Evolutionary conservation across 2,888 invertebrate genomes (phyloP).

Genomic region (Cataglyphis albicans): DNA sequence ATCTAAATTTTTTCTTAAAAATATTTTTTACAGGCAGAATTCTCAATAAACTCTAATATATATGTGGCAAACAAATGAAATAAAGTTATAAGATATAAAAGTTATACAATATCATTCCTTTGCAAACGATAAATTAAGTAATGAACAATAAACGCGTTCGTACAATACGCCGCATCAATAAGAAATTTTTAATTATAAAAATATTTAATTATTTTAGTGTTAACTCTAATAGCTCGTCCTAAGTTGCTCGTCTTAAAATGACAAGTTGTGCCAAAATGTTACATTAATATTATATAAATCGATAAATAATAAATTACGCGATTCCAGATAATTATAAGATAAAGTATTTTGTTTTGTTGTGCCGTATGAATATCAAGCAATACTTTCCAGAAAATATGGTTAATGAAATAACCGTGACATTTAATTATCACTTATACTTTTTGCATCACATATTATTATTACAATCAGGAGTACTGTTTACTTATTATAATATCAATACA

Average conservation of each 20-base stretch:
- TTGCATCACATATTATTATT: not conserved
- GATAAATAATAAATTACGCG: constrained; percentile 30
- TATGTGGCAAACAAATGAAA: constrained; percentile 14
- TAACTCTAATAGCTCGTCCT: not conserved
- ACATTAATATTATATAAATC: not conserved
- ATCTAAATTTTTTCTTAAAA: constrained; percentile 13
- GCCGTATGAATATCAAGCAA: not conserved
- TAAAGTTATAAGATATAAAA: constrained; percentile 35
- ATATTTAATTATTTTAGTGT: constrained; percentile 7
- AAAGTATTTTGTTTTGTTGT: constrained; percentile 10
- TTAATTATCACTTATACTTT: not conserved
- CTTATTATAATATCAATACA: not conserved
- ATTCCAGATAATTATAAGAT: not conserved
- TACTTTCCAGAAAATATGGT: not conserved
- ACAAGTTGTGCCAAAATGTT: constrained; percentile 41
- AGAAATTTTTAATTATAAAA: constrained; percentile 9
- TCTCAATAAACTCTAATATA: not conserved
- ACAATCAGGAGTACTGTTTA: not conserved
- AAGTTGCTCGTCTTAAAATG: constrained; percentile 16
- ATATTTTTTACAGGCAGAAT: constrained; percentile 8
- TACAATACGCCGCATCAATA: not conserved
- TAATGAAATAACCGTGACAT: constrained; percentile 1
- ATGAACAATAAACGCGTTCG: not conserved
- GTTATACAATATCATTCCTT: not conserved
- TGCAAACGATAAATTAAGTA: constrained; percentile 4